Evolutionary conservation across 2,888 invertebrate species (phyloP), one percentile per base, ranked within the genome.

Genomic region (Nymphalis c-album): DNA sequence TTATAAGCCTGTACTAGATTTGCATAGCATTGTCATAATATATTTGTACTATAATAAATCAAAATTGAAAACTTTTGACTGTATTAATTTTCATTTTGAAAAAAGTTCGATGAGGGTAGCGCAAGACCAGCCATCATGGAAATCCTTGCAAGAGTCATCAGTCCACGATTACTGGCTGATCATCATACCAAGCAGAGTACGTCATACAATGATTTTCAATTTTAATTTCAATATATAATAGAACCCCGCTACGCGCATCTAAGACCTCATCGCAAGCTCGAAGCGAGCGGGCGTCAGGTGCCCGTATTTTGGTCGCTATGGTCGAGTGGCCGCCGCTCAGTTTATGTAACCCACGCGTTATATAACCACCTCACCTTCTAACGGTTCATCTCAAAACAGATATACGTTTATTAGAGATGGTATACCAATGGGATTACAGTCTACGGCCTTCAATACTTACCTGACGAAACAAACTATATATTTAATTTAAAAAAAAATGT

Each of bases 271-370:
- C 2, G 63, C 58, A 64, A 68, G 53, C 57, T 70, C 47, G 75
- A 75, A 77, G 77, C 78, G 83, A 84, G 84, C 82, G 84, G 83
- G 86, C 88, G 90, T 87, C 91, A 91, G 91, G 91, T 91, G 91
- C 86, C 85, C 84, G 89, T 87, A 90, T 91, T 91, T 91, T 85
- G 90, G 91, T 87, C 88, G 88, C 84, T 79, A 82, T 84, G 82
- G 82, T 83, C 85, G 86, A 84, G 80, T 84, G 84, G 79, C 85
- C 85, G 85, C 83, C 84, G 79, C 84, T 82, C 84, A 82, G 87
- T 83, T 90, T 90, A 90, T 88, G 83, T 90, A 88, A 86, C 84
- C 78, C 76, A 78, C 60, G 76, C 76, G 69, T 74, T 83, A 85
- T 80, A 76, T 82, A 84, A 64, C 67, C 68, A 64, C 67, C 68